Base-by-base conservation (phyloP, 2,797 vertebrate genomes). In the Gorsachius magnificus region DNA sequence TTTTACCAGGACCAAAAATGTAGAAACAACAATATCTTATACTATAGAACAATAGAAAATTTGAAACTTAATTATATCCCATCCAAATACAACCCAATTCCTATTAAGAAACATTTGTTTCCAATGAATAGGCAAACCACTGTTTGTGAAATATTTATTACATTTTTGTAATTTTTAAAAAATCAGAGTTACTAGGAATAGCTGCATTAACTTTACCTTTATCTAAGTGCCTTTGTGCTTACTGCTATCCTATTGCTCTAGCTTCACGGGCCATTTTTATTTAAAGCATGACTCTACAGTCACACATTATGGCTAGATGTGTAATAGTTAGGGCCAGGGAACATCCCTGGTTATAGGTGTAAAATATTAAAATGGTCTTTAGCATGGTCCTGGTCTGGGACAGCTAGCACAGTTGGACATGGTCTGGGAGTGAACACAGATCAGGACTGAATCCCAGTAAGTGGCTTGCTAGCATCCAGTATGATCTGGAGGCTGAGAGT, bases 321-420 rank as follows among this genome's bases (percentile, higher is more conserved):
- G 6, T 70, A 9, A 11, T 45, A 13, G 5, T 79, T 31, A 69
- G 22, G 41, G 9, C 15, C 48, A 74, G 26, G 5, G 18, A 63
- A 38, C 10, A 35, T 33, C 21, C 7, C 25, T 51, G 26, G 9
- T n/a, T 31, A 20, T 28, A 48, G 50, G 11, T 50, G n/a, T 76
- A 61, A 77, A 94, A 43, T 61, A 50, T 25, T 38, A 38, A 31
- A 54, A 24, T 22, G 13, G 4, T 51, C 6, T 63, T 5, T 33
- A 64, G 5, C 9, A 5, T 16, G 3, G 11, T 70, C 61, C 4
- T 26, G 5, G 24, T 35, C 43, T 51, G 26, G 51, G 20, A 0
- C 8, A 89, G 9, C 8, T 46, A 29, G 35, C 16, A 15, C 4
- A 38, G 2, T 8, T 38, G 6, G 43, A 10, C 26, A 38, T 63